Percentiles rank a stretch among this genome's conserved stretches.
Evolutionary conservation across 1,140 invertebrate species (phyloP).

Genomic region (Anastrepha obliqua): DNA sequence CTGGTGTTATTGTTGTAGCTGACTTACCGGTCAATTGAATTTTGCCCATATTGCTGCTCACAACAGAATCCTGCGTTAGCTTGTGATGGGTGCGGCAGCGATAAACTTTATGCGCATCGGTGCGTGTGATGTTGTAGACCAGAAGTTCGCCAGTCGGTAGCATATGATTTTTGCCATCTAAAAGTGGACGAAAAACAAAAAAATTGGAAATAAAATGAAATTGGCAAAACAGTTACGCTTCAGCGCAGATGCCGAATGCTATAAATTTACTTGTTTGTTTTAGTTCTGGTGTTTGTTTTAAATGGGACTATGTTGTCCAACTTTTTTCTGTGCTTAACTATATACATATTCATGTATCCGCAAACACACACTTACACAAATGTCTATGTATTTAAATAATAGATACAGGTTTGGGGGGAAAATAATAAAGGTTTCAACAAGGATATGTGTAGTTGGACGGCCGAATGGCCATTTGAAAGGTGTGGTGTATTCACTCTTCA

Average conservation of each 20-base stretch:
- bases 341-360: background rate
- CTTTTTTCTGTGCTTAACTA: background rate
- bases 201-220: conserved; percentile 61
- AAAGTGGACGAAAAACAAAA: conserved; percentile 50
- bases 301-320: background rate
- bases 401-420: background rate
- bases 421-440: conserved; percentile 17
- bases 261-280: background rate
- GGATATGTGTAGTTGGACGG: background rate
- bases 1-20: background rate
- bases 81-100: conserved; percentile 69
- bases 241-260: background rate
- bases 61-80: conserved; percentile 77
- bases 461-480: background rate
- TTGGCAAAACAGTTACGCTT: background rate
- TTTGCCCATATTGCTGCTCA: conserved; percentile 80
- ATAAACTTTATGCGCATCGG: conserved; percentile 79
- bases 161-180: conserved; percentile 87
- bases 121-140: conserved; percentile 83
- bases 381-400: background rate
- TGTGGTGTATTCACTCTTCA: background rate
- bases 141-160: conserved; percentile 85
- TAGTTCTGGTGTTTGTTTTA: background rate
- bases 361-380: background rate
- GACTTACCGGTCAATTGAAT: conserved; percentile 82